phyloP scores from a whole-genome alignment of 2,113 vertebrate species.

The Phylloscopus trochiloides region DNA sequence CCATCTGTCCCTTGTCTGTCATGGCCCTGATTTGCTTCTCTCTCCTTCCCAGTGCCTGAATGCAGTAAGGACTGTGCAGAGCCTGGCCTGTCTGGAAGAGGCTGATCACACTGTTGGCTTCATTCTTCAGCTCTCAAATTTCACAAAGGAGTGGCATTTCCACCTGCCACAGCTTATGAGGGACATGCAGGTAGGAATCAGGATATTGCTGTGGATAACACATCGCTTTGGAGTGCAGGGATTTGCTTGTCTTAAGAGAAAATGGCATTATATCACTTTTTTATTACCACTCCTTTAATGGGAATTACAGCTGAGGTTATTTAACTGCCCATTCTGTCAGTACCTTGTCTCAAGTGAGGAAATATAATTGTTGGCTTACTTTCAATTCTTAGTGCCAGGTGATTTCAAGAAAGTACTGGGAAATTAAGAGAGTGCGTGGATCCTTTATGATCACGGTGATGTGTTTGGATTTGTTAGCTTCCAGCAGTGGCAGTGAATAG shows the following conservation, averaged over 20 bases:
- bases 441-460: neutral
- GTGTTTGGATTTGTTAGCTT: neutral
- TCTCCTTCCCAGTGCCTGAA: constrained; percentile 84
- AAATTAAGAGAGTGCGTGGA: neutral
- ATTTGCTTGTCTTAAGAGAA: neutral
- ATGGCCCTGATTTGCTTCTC: neutral
- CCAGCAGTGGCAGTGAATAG: neutral
- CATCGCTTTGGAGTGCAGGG: neutral
- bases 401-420: neutral
- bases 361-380: neutral
- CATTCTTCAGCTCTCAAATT: constrained; percentile 94
- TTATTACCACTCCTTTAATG: neutral
- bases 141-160: constrained; percentile 95
- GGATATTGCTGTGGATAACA: neutral
- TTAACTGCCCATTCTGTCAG: neutral
- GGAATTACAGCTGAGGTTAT: neutral
- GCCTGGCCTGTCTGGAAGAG: constrained; percentile 91
- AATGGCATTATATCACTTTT: neutral
- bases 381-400: neutral
- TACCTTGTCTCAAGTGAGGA: neutral
- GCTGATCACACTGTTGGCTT: constrained; percentile 96
- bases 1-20: neutral
- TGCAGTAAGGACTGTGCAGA: constrained; percentile 92
- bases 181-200: constrained; percentile 83
- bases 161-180: constrained; percentile 91